These are phyloP conservation scores for Brassicogethes aeneus DNA, from an alignment of 2,888 invertebrate genomes.

Conservation along the genomic window DNA sequence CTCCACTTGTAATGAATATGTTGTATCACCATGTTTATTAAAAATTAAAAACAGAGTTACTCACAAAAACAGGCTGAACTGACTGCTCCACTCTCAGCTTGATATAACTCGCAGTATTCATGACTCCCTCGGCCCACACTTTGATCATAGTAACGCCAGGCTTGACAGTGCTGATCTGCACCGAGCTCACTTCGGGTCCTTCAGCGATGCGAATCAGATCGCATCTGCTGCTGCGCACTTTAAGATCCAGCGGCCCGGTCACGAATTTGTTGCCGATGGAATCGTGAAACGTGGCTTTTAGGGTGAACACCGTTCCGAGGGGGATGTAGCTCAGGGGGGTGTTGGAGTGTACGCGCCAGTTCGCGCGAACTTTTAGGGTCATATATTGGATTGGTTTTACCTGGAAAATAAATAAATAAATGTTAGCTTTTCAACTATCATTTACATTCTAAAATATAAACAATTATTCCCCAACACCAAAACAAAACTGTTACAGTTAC, in stretches of 20 bases:
- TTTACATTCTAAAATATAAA: too few species aligned
- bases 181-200: slow-evolving; percentile 42
- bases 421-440: too few species aligned
- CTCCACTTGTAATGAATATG: too few species aligned
- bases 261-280: slow-evolving; percentile 47
- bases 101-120: slow-evolving; percentile 38
- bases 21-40: background rate
- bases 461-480: too few species aligned
- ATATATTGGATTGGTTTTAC: slow-evolving; percentile 43
- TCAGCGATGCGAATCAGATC: slow-evolving; percentile 35
- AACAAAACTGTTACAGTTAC: too few species aligned
- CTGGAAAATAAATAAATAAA: slow-evolving; percentile 16
- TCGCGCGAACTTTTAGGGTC: slow-evolving; percentile 33
- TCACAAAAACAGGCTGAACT: slow-evolving; percentile 34
- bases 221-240: slow-evolving; percentile 43
- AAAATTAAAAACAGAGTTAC: slow-evolving; percentile 7
- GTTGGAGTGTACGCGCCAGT: slow-evolving; percentile 31
- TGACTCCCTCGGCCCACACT: slow-evolving; percentile 39
- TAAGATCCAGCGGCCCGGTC: slow-evolving; percentile 42
- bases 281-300: slow-evolving; percentile 47
- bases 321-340: slow-evolving; percentile 37
- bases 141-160: slow-evolving; percentile 45
- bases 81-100: slow-evolving; percentile 37
- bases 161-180: slow-evolving; percentile 41
- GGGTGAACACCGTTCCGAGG: slow-evolving; percentile 43